Evolutionary conservation across 2,113 vertebrate genomes (phyloP).

Genomic region (Burhinus bistriatus): DNA sequence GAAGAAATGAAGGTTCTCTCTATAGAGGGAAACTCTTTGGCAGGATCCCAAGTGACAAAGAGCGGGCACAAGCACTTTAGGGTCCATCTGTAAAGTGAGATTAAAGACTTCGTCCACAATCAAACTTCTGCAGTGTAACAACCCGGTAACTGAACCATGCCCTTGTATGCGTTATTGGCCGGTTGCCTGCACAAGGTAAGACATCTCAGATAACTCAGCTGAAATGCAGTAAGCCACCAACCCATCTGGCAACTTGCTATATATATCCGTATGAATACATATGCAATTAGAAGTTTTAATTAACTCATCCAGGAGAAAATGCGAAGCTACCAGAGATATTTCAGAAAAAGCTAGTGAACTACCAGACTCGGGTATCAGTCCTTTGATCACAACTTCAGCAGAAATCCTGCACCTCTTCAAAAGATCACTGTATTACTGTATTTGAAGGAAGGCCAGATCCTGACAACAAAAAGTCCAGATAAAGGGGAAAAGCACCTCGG

Average conservation of each 20-base stretch:
- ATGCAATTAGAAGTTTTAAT: not conserved
- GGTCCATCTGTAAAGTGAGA: not conserved
- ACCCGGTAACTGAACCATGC: not conserved
- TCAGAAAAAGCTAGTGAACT: not conserved
- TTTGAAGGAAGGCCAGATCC: not conserved
- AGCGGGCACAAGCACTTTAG: not conserved
- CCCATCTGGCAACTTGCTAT: not conserved
- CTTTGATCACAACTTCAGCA: not conserved
- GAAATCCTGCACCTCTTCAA: not conserved
- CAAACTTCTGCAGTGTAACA: not conserved
- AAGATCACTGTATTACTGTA: not conserved
- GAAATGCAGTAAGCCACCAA: not conserved
- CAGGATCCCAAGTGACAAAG: not conserved
- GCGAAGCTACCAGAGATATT: not conserved
- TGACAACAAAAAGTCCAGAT: not conserved
- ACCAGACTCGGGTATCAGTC: not conserved
- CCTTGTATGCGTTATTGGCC: rapidly evolving
- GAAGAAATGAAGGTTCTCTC: not conserved
- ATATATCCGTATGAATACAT: rapidly evolving
- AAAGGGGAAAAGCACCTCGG: not conserved
- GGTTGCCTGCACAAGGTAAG: not conserved
- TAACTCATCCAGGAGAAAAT: not conserved
- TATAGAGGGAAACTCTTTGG: not conserved
- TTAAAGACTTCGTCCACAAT: not conserved
- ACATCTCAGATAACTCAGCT: not conserved